These are phyloP conservation scores for Centroberyx gerrardi DNA, from an alignment of 2,797 vertebrate species.

Conservation along the genomic window DNA sequence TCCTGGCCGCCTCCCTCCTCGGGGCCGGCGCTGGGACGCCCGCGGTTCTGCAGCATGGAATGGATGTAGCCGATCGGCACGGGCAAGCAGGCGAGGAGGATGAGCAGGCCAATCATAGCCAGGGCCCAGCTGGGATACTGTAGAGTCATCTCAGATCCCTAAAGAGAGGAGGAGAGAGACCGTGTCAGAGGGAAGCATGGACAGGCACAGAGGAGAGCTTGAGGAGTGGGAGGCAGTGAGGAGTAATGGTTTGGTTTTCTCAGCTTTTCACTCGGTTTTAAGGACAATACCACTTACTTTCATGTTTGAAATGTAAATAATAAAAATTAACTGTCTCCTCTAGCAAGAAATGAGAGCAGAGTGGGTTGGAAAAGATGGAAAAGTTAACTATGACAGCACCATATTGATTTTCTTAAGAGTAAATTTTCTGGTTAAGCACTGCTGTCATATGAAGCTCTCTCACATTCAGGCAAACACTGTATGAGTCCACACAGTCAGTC, in stretches of 20 bases:
- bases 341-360: too few species aligned
- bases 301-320: too few species aligned
- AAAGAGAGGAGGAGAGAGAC: slow-evolving; percentile 20
- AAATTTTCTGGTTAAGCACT: background rate
- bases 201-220: too few species aligned
- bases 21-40: background rate
- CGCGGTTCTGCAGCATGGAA: slow-evolving; percentile 52
- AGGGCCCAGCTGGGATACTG: slow-evolving; percentile 87
- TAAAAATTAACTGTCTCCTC: too few species aligned
- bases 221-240: too few species aligned
- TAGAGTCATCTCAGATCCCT: slow-evolving; percentile 85
- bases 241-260: too few species aligned
- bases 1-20: slow-evolving; percentile 52
- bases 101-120: slow-evolving; percentile 80
- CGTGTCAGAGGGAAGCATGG: background rate
- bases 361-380: too few species aligned
- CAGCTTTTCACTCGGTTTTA: too few species aligned
- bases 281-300: too few species aligned
- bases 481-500: too few species aligned
- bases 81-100: slow-evolving; percentile 83
- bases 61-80: slow-evolving; percentile 84
- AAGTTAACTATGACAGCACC: too few species aligned
- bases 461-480: too few species aligned
- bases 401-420: background rate
- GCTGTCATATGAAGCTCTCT: background rate